Conservation (phyloP, 2,113 vertebrate species). For the Microcebus ravelobensis region DNA sequence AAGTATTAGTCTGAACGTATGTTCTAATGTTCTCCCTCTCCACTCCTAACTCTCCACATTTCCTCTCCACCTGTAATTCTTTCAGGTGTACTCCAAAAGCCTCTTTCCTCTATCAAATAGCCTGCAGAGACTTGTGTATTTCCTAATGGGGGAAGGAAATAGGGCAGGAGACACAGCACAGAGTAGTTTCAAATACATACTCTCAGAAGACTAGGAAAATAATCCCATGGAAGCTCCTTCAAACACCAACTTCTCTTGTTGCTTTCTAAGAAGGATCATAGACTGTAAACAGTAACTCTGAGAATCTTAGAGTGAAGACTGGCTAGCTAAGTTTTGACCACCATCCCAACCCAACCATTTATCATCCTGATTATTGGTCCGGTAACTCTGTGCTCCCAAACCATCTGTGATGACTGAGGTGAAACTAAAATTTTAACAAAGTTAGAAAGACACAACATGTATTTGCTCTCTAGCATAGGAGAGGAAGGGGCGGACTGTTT, state of each 20-base stretch:
- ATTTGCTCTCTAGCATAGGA: not conserved
- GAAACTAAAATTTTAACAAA: not conserved
- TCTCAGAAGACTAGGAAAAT: not conserved
- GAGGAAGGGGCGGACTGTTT: not conserved
- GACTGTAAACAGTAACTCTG: not conserved
- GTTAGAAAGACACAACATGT: fast-evolving
- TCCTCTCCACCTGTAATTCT: not conserved
- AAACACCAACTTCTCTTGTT: not conserved
- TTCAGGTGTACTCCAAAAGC: not conserved
- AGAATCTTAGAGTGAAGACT: not conserved
- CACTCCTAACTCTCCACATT: not conserved
- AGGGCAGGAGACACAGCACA: not conserved
- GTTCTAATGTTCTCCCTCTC: not conserved
- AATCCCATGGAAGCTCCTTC: not conserved
- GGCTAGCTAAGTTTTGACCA: not conserved
- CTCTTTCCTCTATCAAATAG: not conserved
- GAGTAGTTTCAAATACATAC: not conserved
- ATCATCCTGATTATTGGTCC: not conserved
- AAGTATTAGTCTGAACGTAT: not conserved
- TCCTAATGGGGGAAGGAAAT: not conserved
- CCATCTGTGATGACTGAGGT: not conserved
- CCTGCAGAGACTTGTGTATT: not conserved
- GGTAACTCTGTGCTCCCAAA: not conserved
- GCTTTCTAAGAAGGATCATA: not conserved
- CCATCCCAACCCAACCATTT: not conserved